phyloP scores from a whole-genome alignment of 2,888 invertebrate species.

The Achlya flavicornis region DNA sequence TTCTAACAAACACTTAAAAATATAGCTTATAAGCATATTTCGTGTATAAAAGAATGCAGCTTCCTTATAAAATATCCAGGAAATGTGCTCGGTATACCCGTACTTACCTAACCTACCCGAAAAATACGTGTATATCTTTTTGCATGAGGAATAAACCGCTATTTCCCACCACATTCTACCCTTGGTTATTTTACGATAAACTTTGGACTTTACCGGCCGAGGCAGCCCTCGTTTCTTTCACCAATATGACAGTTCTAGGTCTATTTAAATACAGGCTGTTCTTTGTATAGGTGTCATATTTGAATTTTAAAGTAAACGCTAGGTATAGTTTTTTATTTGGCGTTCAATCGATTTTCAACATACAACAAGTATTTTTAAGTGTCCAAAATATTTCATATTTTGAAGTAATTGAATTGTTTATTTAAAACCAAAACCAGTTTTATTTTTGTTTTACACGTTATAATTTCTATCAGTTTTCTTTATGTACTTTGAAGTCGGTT shows the following conservation, averaged over 20 bases:
- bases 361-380: no score
- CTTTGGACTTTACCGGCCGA: constrained; percentile 19
- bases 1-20: no score
- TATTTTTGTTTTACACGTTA: no score
- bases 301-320: no score
- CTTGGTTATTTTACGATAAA: constrained; percentile 25
- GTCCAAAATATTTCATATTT: no score
- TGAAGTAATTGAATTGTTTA: no score
- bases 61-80: background rate
- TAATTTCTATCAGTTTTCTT: no score
- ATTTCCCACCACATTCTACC: background rate
- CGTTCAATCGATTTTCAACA: no score
- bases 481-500: no score
- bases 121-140: background rate
- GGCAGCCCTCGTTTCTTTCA: constrained; percentile 30
- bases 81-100: background rate
- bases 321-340: no score
- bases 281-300: background rate
- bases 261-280: background rate
- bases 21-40: background rate
- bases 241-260: constrained; percentile 30
- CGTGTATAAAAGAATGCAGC: background rate
- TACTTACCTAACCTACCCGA: background rate
- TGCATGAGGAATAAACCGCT: background rate
- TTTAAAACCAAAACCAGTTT: no score